Conservation (phyloP, 2,797 vertebrate species). For the Miichthys miiuy region DNA sequence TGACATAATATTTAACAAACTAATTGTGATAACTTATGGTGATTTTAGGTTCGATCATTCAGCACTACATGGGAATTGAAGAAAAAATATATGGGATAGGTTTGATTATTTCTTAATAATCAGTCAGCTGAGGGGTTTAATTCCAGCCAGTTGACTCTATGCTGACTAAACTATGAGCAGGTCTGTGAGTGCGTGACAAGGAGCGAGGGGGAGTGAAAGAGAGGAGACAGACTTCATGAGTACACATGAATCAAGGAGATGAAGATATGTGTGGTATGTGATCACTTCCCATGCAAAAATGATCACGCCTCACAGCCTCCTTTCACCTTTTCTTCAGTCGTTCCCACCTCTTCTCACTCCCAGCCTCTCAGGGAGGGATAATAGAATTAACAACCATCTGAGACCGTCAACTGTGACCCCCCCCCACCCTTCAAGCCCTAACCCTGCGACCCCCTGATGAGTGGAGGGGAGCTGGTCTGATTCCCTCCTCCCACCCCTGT, state of each 20-base stretch:
- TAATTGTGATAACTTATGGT: background rate
- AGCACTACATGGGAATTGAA: background rate
- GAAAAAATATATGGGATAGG: background rate
- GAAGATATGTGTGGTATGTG: conserved; percentile 73
- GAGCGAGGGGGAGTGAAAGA: conserved; percentile 43
- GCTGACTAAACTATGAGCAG: conserved; percentile 42
- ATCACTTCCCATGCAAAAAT: conserved; percentile 72
- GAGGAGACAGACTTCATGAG: conserved; percentile 48
- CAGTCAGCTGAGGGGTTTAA: conserved; percentile 23
- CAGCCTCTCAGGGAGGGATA: conserved; percentile 72
- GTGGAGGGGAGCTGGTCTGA: conserved; percentile 61
- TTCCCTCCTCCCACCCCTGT: conserved; percentile 61
- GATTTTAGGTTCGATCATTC: conserved; percentile 14
- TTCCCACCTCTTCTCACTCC: conserved; percentile 50
- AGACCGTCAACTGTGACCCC: conserved; percentile 65
- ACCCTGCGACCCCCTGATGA: conserved; percentile 70
- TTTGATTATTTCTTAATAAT: conserved; percentile 35
- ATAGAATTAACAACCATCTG: conserved; percentile 81
- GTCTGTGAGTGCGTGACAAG: conserved; percentile 30
- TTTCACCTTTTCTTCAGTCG: conserved; percentile 55
- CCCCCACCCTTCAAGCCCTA: conserved; percentile 27
- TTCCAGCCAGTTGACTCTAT: conserved; percentile 24
- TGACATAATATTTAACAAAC: background rate
- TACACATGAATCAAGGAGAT: conserved; percentile 63
- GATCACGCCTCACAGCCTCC: conserved; percentile 61